phyloP scores from a whole-genome alignment of 2,888 invertebrate genomes.

The Sphaerophoria taeniata region DNA sequence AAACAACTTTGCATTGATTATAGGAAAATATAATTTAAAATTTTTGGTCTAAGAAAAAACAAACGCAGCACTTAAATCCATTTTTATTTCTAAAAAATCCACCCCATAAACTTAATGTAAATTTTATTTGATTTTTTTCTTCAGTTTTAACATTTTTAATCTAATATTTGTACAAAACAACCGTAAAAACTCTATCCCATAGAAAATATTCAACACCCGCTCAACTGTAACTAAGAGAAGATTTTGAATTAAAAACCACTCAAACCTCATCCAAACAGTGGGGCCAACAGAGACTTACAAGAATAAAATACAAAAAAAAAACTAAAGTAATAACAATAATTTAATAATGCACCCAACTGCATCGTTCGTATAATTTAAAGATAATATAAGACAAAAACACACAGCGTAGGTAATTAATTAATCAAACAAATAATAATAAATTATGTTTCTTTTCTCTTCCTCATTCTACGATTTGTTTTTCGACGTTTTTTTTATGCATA shows the following conservation, averaged over 20 bases:
- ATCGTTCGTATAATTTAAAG: slow-evolving; percentile 47
- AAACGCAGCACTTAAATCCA: slow-evolving; percentile 26
- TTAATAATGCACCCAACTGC: slow-evolving; percentile 72
- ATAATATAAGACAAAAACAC: slow-evolving; percentile 36
- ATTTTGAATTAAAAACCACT: slow-evolving; percentile 6
- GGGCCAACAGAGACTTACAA: neutral
- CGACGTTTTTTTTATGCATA: neutral
- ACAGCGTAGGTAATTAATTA: slow-evolving; percentile 67
- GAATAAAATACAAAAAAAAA: neutral
- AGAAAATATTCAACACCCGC: slow-evolving; percentile 56
- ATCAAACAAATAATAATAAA: slow-evolving; percentile 68
- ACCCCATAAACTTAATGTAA: slow-evolving; percentile 35
- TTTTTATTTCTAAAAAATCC: slow-evolving; percentile 20
- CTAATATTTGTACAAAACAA: slow-evolving; percentile 69
- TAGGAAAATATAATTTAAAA: neutral
- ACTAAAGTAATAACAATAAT: slow-evolving; percentile 68
- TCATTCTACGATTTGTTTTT: neutral
- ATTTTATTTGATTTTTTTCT: slow-evolving; percentile 44
- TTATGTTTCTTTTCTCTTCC: slow-evolving; percentile 4
- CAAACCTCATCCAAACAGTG: neutral
- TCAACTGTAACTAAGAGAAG: slow-evolving; percentile 8
- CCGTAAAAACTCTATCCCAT: slow-evolving; percentile 51
- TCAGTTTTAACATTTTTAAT: slow-evolving; percentile 38
- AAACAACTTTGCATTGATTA: slow-evolving; percentile 44
- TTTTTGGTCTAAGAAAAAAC: neutral